Evolutionary conservation across 2,797 vertebrate species (phyloP), one percentile per base, ranked within the genome.

Genomic region (Microctenopoma steveboyesi): DNA sequence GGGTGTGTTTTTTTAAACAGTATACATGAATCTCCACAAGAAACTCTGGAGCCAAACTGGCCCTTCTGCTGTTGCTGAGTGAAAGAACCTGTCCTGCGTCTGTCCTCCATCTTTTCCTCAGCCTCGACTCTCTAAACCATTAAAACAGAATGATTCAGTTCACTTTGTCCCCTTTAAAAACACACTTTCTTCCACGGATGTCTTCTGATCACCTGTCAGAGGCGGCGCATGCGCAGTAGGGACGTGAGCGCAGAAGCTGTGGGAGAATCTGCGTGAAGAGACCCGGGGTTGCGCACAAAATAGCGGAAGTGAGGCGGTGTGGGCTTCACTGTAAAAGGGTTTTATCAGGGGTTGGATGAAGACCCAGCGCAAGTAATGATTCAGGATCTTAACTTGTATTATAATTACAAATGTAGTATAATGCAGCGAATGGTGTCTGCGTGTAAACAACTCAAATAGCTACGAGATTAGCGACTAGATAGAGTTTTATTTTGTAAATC

Each of bases 151-250:
- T 50, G 25, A 22, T 66, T 69, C 25, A 64, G 37, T 12, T 9
- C 53, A 52, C 72, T 50, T 47, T 47, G 88, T 87, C 83, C 84
- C 90, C 93, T 94, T 94, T 94, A 93, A 94, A 82, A 88, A 65
- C 76, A 79, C 33, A 51, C 85, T 84, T 85, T 64, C 73, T 76
- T 79, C 76, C 63, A 47, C 72, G 80, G 89, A 88, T 86, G 89
- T 81, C 79, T 86, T 62, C 76, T 81, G 91, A 92, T 93, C 91
- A 90, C 94, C 93, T 92, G 94, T 89, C 82, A 67, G 68, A 69
- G 62, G 55, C 27, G 30, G 95, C 76, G 85, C 96, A 95, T 94
- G 96, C 96, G 95, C 95, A 64, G 50, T 86, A 82, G 65, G 46
- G 57, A 37, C 76, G 49, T 64, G 46, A 58, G 46, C 43, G 46